Base-by-base conservation (phyloP, 2,113 vertebrate genomes). In the Caranx ignobilis region DNA sequence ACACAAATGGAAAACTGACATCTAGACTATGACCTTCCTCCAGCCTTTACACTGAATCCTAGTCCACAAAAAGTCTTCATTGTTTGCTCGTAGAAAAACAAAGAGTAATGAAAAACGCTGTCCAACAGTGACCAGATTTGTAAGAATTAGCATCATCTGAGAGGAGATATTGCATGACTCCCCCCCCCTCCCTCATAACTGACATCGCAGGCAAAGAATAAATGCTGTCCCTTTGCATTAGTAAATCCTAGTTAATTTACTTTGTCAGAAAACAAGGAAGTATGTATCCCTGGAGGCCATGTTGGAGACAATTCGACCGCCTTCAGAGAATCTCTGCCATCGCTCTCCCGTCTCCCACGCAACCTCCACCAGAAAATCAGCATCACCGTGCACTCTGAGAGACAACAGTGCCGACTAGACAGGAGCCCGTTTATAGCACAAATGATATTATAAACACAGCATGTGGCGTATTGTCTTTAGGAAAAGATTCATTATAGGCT, bases 251-350 rank as follows among this genome's bases (percentile, higher is more conserved):
- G 84, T 92, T 93, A 85, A 94, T 94, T 91, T 92, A 91, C 89
- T 86, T 92, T 92, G 91, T 95, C 93, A 75, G 86, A 91, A 91
- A 92, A 93, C 86, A 88, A 93, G 88, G 85, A 91, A 92, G 83
- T 88, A 92, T 89, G 89, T 66, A 78, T 93, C 91, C 90, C 93
- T 45, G 55, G 83, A 92, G 93, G 94, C 86, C 73, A 71, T 76
- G 71, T 74, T 87, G 89, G 89, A 93, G 86, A 92, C 86, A 89
- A 92, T 93, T 87, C 70, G 71, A 87, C 88, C 48, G 89, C 89
- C 90, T 91, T 90, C 87, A 83, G 64, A 90, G 83, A 90, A 90
- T 87, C 88, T 90, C 83, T 84, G 90, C 89, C 89, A 93, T 94
- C 90, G 81, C 90, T 92, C 85, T 87, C 85, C 81, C 71, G 43